Base-by-base conservation (phyloP, 2,888 invertebrate species). In the Conomelus anceps region DNA sequence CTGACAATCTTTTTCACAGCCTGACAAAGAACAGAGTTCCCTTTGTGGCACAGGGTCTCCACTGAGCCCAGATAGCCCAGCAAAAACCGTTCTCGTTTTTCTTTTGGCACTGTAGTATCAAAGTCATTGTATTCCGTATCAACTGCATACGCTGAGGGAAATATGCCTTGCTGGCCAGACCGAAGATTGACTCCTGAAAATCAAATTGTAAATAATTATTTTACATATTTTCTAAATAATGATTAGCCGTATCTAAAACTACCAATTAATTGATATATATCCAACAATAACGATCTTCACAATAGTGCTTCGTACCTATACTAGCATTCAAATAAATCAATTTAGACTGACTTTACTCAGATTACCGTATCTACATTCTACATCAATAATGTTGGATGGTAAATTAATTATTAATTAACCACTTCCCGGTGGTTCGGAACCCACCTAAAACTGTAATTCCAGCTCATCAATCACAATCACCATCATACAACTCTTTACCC, bases 121-220 rank as follows among this genome's bases (percentile, higher is more conserved):
- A 99, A 99, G 92, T 99, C 99, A 92, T 97, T 97, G 93, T 99
- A 98, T 92, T 99, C 98, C 94, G 99, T 96, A 93, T 99, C 99
- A 23, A 98, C 99, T 26, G 98, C 99, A 92, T 99, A 99, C 20
- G 99, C 99, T 90, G 98, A 97, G 1, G 99, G 99, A 93, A 99
- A 99, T 91, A 99, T 98, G 26, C 99, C 99, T 93, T 96, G 96
- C 91, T 98, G 95, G 20, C 98, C 98, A 1, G 98, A 98, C 92
- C 99, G 95, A 91, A 99, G 94, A 94, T 99, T 99, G 0, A 99
- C 98, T 87, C 98, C 98, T 98, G 93, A 86, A 94, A 94, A 86
- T 41, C 11, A 17, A 41, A 7, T 85, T 22, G 34, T 22, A 34
- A 84, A 63, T 22, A 22, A 22, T 22, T 0, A 86, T 87, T 9